Base-by-base conservation (phyloP, 1,140 invertebrate species). In the Pteromalus puparum region DNA sequence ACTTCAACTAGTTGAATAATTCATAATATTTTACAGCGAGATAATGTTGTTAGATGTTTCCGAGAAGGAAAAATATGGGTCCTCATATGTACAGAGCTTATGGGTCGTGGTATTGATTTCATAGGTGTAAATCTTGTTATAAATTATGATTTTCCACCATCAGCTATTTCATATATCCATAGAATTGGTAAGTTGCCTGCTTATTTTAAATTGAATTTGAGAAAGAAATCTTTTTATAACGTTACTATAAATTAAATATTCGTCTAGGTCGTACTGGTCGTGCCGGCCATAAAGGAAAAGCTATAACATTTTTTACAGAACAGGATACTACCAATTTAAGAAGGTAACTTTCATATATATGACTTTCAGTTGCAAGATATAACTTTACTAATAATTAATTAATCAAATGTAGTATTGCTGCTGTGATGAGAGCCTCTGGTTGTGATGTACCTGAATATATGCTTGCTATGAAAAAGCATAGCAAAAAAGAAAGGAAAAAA, bases 101-200 rank as follows among this genome's bases (percentile, higher is more conserved):
- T 99, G 97, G 97, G 97, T 12, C 95, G 99, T 88, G 99, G 99
- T 88, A 98, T 99, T 87, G 99, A 99, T 93, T 99, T 99, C 90
- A 98, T 98, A 91, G 98, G 97, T 15, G 97, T 99, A 30, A 99
- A 98, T 94, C 93, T 99, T 6, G 98, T 99, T 34, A 95, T 99
- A 82, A 99, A 99, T 93, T 99, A 99, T 91, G 99, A 99, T 94
- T 98, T 99, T 90, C 99, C 99, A 42, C 95, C 96, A 18, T 97
- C 96, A 61, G 96, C 97, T 68, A 97, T 99, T 83, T 97, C 97
- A 24, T 99, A 99, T 89, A 97, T 99, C 87, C 99, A 99, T 93
- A 95, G 97, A 88, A 96, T 98, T 87, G 97, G 96, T 94, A 91
- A 86, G 89, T 87, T 86, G n/a, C 92, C 77, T 84, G 7, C 78